Evolutionary conservation across 2,888 invertebrate genomes (phyloP), one percentile per base, ranked within the genome.

Genomic region (Zhuqinia jingwanae): DNA sequence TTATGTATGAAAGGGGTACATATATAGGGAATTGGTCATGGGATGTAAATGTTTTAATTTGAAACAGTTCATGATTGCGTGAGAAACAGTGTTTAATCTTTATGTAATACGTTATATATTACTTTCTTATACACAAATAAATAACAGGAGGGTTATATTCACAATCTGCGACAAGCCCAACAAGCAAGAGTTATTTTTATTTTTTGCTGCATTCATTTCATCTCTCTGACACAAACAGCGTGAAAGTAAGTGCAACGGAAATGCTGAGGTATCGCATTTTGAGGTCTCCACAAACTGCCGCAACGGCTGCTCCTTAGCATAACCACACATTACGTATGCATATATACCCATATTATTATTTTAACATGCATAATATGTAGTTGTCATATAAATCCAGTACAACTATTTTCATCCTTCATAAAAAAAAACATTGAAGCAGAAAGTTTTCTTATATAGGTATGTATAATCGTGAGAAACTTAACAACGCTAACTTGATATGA

Each of bases 401-500:
- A n/a, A n/a, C n/a, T n/a, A n/a, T n/a, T 36, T 36, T 6, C 8
- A 36, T 36, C 3, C 15, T 27, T 60, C 60, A 25, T 27, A 17
- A 10, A 58, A 58, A 13, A 15, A 60, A 60, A 15, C 47, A 45
- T 6, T 8, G 22, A 70, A 20, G 17, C 2, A 17, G 2, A 47
- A 70, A 47, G 45, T 70, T 70, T 47, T 45, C 22, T 25, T n/a
- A n/a, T n/a, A n/a, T n/a, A n/a, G n/a, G n/a, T n/a, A n/a, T n/a
- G n/a, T n/a, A n/a, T n/a, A n/a, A 70, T 70, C 68, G 68, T 70
- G 68, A 45, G 47, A 70, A 47, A 70, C 20, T 70, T 70, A 70
- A 70, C 45, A 70, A 47, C 68, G 36, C 36, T 36, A 36, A 36
- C 36, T 36, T 8, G 47, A 70, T 70, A 70, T 47, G 45, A 70